phyloP scores from a whole-genome alignment of 2,888 invertebrate species.

The Bombylius discolor region DNA sequence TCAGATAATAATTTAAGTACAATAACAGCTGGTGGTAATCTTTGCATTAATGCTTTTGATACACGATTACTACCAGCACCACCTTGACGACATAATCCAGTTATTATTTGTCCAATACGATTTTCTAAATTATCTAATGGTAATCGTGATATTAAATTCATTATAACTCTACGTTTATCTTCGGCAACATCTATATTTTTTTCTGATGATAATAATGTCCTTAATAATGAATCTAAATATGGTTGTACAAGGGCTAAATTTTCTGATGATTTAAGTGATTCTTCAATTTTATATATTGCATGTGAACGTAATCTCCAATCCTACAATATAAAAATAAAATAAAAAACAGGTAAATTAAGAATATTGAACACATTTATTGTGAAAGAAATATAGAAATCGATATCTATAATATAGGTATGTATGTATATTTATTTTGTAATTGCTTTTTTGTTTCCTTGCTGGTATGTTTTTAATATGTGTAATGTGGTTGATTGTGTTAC shows the following conservation, averaged over 20 bases:
- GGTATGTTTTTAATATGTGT: no score
- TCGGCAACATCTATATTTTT: constrained; percentile 36
- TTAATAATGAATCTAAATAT: constrained; percentile 48
- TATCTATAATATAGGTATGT: no score
- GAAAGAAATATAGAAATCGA: no score
- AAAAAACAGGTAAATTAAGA: no score
- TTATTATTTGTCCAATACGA: constrained; percentile 32
- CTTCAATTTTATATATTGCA: constrained; percentile 28
- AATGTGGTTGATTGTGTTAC: no score
- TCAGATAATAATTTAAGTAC: constrained; percentile 34
- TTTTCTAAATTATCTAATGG: constrained; percentile 36
- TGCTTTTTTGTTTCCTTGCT: no score
- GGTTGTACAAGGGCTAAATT: constrained; percentile 43
- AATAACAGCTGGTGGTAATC: constrained; percentile 35
- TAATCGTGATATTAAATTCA: constrained; percentile 33
- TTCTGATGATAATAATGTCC: constrained; percentile 51
- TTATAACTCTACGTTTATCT: constrained; percentile 30
- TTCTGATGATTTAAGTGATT: constrained; percentile 39
- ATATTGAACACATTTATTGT: no score
- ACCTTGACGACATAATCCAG: constrained; percentile 34
- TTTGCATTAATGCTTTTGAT: constrained; percentile 37
- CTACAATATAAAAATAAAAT: constrained; percentile 14
- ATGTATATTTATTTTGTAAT: no score
- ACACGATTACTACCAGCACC: constrained; percentile 35
- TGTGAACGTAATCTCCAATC: constrained; percentile 34